phyloP scores from a whole-genome alignment of 2,888 invertebrate genomes.

The Melanostoma mellinum region DNA sequence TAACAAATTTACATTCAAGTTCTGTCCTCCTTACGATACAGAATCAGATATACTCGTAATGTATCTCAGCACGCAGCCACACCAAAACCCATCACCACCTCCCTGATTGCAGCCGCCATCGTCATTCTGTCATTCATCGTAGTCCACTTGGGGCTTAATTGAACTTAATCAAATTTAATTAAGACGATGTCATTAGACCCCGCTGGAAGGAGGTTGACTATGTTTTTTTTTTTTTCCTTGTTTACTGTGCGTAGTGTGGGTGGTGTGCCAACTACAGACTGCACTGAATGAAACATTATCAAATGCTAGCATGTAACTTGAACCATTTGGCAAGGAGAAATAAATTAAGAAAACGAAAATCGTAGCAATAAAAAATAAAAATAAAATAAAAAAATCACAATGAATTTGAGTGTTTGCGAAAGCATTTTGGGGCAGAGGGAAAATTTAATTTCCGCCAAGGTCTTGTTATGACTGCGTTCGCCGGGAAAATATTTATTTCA shows the following conservation, averaged over 20 bases:
- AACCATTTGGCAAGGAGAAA: conserved; percentile 37
- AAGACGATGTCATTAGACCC: conserved; percentile 64
- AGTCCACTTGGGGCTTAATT: conserved; percentile 67
- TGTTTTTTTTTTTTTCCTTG: neutral
- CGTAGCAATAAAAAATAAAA: neutral
- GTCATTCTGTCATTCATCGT: conserved; percentile 54
- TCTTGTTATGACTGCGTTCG: conserved; percentile 35
- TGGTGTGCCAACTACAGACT: neutral
- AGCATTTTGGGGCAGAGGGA: conserved; percentile 26
- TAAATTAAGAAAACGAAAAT: conserved; percentile 12
- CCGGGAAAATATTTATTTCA: conserved; percentile 10
- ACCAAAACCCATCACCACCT: conserved; percentile 34
- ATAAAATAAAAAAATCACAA: conserved; percentile 13
- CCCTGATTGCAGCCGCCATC: conserved; percentile 35
- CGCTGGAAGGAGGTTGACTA: conserved; percentile 1
- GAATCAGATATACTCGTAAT: conserved; percentile 6
- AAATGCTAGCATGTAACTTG: conserved; percentile 38
- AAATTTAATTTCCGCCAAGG: conserved; percentile 62
- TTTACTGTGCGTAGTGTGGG: conserved; percentile 9
- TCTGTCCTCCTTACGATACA: conserved; percentile 20
- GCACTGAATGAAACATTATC: conserved; percentile 35
- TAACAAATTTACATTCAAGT: conserved; percentile 46
- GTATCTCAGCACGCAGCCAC: conserved; percentile 27
- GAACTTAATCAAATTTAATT: conserved; percentile 73
- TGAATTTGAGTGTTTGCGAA: conserved; percentile 23